Percentiles rank a stretch among this genome's conserved stretches.
These are phyloP conservation scores for Spatulosminthurus flaviceps DNA, from an alignment of 2,888 invertebrate genomes.

Conservation along the genomic window DNA sequence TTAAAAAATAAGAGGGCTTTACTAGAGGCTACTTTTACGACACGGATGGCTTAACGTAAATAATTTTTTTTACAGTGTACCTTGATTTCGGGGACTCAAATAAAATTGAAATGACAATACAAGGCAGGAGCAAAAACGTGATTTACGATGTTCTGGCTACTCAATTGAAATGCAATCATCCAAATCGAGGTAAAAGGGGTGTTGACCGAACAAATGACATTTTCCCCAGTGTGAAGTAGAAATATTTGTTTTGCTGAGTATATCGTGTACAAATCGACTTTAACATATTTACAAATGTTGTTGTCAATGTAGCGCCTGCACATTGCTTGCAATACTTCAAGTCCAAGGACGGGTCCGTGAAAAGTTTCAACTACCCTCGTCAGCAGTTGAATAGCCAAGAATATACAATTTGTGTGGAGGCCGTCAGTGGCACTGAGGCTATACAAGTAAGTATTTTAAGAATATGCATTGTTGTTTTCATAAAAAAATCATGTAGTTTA, in stretches of 20 bases:
- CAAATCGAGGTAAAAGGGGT: conserved; percentile 7
- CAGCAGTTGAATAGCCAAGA: conserved; percentile 38
- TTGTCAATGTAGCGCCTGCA: conserved; percentile 18
- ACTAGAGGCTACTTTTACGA: background rate
- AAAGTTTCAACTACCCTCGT: conserved; percentile 41
- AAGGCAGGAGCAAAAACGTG: background rate
- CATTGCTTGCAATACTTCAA: conserved; percentile 38
- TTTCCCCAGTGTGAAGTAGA: too few relatives aligned
- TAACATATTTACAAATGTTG: background rate
- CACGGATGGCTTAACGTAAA: background rate
- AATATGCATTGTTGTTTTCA: background rate
- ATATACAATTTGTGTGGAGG: conserved; percentile 36
- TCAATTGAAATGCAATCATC: conserved; percentile 23
- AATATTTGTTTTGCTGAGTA: too few relatives aligned
- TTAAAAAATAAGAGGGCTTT: too few relatives aligned
- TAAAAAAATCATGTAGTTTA: too few relatives aligned
- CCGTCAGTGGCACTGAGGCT: conserved; percentile 18
- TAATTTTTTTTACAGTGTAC: conserved; percentile 16
- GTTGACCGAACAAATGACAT: conserved; percentile 13
- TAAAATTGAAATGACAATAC: conserved; percentile 20
- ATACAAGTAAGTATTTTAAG: background rate
- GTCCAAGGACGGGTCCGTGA: conserved; percentile 12
- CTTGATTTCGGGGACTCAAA: conserved; percentile 36
- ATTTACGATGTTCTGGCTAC: conserved; percentile 26
- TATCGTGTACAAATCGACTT: too few relatives aligned